These are phyloP conservation scores for Hemiprocne comata DNA, from an alignment of 2,113 vertebrate species.

Conservation along the genomic window DNA sequence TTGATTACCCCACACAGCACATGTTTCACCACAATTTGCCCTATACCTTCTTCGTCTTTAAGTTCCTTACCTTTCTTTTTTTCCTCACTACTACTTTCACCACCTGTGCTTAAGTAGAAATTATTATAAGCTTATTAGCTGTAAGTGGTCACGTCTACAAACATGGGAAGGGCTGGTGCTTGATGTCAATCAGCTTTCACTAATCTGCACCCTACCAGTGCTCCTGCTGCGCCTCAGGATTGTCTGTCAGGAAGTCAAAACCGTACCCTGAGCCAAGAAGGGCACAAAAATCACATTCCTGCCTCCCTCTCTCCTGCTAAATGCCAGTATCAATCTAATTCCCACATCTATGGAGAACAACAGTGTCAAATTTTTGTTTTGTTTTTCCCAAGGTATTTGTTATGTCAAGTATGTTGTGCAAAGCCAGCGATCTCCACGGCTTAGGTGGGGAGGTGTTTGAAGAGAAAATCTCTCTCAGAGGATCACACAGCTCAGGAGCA, in stretches of 20 bases:
- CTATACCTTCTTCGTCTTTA: neutral
- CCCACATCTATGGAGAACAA: neutral
- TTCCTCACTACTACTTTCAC: conserved; percentile 4
- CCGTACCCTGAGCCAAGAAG: neutral
- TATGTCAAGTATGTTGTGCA: accelerated
- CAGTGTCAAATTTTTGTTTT: neutral
- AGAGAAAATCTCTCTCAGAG: neutral
- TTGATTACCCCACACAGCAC: neutral
- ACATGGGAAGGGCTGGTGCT: conserved; percentile 31
- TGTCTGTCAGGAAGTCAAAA: conserved; percentile 30
- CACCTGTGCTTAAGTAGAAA: conserved; percentile 50
- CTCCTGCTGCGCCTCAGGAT: neutral
- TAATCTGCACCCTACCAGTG: conserved; percentile 17
- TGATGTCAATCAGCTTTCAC: conserved; percentile 40
- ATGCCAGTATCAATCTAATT: neutral
- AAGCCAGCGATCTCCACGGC: neutral
- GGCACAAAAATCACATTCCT: neutral
- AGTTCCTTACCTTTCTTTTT: neutral
- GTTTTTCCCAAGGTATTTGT: neutral
- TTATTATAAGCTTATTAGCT: conserved; percentile 60
- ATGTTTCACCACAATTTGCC: neutral
- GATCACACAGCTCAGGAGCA: accelerated
- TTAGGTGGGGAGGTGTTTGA: neutral
- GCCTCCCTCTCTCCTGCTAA: neutral
- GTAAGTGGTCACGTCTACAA: conserved; percentile 54